Percentiles rank a stretch among this genome's conserved stretches.
Conservation (phyloP, 1,140 invertebrate genomes). For the Drosophila melanica region DNA sequence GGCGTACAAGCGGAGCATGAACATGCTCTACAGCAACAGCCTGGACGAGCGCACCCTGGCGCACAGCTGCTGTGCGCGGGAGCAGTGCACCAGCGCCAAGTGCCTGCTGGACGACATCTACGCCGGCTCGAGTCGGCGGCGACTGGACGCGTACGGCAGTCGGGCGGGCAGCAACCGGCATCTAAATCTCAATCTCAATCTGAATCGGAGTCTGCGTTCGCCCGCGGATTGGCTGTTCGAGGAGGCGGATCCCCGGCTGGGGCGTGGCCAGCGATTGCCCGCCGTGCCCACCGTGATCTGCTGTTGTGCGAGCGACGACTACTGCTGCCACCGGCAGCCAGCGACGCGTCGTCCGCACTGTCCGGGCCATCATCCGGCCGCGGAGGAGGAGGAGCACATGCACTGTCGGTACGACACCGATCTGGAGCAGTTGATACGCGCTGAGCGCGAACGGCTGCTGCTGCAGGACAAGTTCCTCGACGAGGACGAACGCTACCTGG, state of each 20-base stretch:
- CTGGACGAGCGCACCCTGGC: conserved; percentile 62
- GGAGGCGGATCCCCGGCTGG: conserved; percentile 57
- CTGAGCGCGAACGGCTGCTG: conserved; percentile 75
- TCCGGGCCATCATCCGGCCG: conserved; percentile 79
- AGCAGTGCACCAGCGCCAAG: conserved; percentile 79
- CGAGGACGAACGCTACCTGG: conserved; percentile 79
- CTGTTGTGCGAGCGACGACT: conserved; percentile 78
- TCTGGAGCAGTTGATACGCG: conserved; percentile 80
- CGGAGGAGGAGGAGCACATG: conserved; percentile 80
- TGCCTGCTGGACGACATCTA: conserved; percentile 82
- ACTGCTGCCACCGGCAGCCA: conserved; percentile 74
- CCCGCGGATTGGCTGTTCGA: conserved; percentile 74
- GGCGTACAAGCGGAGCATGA: conserved; percentile 72
- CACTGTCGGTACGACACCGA: conserved; percentile 83
- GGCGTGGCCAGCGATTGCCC: conserved; percentile 27
- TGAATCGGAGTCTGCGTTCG: conserved; percentile 28
- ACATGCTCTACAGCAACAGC: conserved; percentile 70
- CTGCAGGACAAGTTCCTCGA: conserved; percentile 83
- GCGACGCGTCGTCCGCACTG: conserved; percentile 52
- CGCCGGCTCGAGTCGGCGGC: conserved; percentile 41
- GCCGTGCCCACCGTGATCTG: conserved; percentile 65
- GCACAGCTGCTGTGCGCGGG: conserved; percentile 72
- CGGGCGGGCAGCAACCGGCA: conserved; percentile 73
- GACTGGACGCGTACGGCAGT: conserved; percentile 46
- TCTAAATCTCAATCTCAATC: conserved; percentile 55